These are phyloP conservation scores for Rhyacophila evoluta DNA, from an alignment of 2,888 invertebrate genomes.

Conservation along the genomic window DNA sequence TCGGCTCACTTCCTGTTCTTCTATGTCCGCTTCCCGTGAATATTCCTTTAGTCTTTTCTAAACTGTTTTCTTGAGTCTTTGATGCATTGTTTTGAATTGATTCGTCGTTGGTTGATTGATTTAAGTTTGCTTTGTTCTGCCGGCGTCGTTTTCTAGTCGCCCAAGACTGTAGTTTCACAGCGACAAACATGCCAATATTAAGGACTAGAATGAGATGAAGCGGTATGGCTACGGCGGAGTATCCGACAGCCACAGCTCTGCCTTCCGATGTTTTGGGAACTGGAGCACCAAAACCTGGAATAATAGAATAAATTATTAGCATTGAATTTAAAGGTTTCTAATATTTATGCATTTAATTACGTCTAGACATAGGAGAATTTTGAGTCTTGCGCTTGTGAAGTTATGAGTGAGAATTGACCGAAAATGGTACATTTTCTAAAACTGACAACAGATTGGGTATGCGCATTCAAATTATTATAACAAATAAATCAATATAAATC, in stretches of 20 bases:
- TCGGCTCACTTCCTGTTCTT: constrained; percentile 52
- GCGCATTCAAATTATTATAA: no score
- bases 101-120: constrained; percentile 52
- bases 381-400: no score
- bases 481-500: no score
- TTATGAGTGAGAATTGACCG: no score
- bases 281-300: constrained; percentile 78
- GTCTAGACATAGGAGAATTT: no score
- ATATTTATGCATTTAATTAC: no score
- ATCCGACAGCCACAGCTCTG: constrained; percentile 72
- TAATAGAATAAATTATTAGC: no score
- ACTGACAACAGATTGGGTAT: no score
- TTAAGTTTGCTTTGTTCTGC: constrained; percentile 18
- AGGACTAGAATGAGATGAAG: constrained; percentile 74
- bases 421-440: no score
- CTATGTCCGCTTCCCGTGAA: constrained; percentile 46
- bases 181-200: constrained; percentile 68
- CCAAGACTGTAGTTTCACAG: constrained; percentile 65
- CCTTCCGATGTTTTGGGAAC: constrained; percentile 76
- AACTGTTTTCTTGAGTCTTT: constrained; percentile 29
- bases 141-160: constrained; percentile 57
- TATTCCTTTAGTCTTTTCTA: constrained; percentile 43
- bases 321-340: no score
- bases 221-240: constrained; percentile 76
- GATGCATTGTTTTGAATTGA: constrained; percentile 35